These are phyloP conservation scores for Sesamia nonagrioides DNA, from an alignment of 1,140 invertebrate species.

Conservation along the genomic window DNA sequence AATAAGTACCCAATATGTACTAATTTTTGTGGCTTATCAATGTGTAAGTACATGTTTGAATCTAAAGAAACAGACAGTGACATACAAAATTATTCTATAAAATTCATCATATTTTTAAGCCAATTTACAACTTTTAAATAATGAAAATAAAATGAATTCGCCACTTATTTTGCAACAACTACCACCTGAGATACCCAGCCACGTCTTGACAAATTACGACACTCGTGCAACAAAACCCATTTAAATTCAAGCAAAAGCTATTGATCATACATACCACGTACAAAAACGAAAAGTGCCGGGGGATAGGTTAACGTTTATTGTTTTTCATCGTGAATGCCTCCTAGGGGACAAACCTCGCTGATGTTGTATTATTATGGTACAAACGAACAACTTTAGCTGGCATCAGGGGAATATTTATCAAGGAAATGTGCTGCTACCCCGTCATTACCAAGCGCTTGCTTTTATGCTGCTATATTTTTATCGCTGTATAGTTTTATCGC, in stretches of 20 bases:
- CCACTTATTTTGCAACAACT: not conserved
- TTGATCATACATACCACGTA: conserved; percentile 27
- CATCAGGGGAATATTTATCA: conserved; percentile 32
- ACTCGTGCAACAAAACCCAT: not conserved
- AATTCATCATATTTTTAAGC: too few species aligned
- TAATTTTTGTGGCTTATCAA: too few species aligned
- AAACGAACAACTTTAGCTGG: conserved; percentile 40
- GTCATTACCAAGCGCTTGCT: conserved; percentile 23
- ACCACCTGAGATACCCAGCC: not conserved
- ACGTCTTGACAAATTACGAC: conserved; percentile 8
- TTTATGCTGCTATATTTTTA: conserved; percentile 21
- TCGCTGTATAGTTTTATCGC: conserved; percentile 19
- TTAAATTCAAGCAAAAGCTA: conserved; percentile 23
- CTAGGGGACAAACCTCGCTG: conserved; percentile 35
- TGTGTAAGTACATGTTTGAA: too few species aligned
- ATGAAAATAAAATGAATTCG: not conserved
- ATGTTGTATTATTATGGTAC: conserved; percentile 32
- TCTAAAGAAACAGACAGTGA: too few species aligned
- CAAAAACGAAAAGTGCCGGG: conserved; percentile 7
- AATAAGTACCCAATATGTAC: too few species aligned
- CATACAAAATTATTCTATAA: too few species aligned
- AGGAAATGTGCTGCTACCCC: conserved; percentile 30
- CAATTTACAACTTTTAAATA: too few species aligned
- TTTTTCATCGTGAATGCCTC: conserved; percentile 54
- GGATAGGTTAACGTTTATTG: conserved; percentile 35